These are phyloP conservation scores for Loris lydekkerianus DNA, from an alignment of 2,797 vertebrate genomes.

Conservation along the genomic window DNA sequence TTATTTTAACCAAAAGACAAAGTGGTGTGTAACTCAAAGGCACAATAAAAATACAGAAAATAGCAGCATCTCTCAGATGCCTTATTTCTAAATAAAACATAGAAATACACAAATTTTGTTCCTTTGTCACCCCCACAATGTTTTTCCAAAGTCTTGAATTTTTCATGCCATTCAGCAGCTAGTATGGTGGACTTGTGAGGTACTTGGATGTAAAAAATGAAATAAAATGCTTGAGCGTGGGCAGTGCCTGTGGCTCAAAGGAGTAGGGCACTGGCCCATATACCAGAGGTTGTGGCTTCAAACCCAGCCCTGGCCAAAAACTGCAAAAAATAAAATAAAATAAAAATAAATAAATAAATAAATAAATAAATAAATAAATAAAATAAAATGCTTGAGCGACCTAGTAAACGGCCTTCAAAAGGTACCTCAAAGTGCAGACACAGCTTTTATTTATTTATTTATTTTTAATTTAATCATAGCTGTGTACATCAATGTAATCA, in stretches of 20 bases:
- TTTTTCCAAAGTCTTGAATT: slow-evolving; percentile 72
- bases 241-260: too few species aligned
- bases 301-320: too few species aligned
- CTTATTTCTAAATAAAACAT: slow-evolving; percentile 78
- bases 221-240: slow-evolving; percentile 57
- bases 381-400: slow-evolving; percentile 66
- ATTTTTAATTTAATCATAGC: too few species aligned
- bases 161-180: slow-evolving; percentile 41
- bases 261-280: too few species aligned
- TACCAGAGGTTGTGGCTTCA: too few species aligned
- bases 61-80: slow-evolving; percentile 65
- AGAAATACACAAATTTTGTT: slow-evolving; percentile 71
- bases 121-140: slow-evolving; percentile 70
- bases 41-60: slow-evolving; percentile 79
- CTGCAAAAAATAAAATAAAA: too few species aligned
- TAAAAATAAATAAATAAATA: not conserved
- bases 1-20: slow-evolving; percentile 79
- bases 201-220: slow-evolving; percentile 71
- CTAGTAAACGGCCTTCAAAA: slow-evolving; percentile 52
- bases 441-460: not conserved
- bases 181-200: slow-evolving; percentile 74
- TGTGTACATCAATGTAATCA: too few species aligned
- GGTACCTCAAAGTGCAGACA: slow-evolving; percentile 82
- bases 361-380: not conserved
- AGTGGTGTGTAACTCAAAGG: slow-evolving; percentile 83